A percentile compares a stretch with the other conserved stretches of the same genome.
Evolutionary conservation across 1,140 invertebrate species (phyloP).

Genomic region (Lordiphosa clarofinis): DNA sequence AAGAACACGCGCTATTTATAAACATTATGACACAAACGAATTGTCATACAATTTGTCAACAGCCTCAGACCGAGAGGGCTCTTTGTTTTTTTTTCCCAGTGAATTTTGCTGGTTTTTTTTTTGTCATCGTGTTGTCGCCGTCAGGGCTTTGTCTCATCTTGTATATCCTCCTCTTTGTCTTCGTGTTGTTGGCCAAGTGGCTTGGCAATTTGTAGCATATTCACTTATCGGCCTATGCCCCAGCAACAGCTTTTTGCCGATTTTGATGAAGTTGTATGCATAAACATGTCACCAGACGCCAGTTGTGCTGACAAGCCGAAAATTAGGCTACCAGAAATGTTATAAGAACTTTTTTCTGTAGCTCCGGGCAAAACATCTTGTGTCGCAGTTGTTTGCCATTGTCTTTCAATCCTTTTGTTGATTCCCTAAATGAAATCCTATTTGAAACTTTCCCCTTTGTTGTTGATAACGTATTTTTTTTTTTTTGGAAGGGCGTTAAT

Average conservation of each 20-base stretch:
- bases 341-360: constrained; percentile 43
- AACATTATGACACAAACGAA: constrained; percentile 78
- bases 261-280: constrained; percentile 78
- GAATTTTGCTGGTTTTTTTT: constrained; percentile 23
- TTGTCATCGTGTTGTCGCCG: constrained; percentile 35
- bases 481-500: not conserved
- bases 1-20: constrained; percentile 75
- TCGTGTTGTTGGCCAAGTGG: constrained; percentile 37
- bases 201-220: constrained; percentile 69
- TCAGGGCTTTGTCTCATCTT: constrained; percentile 43
- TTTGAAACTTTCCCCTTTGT: constrained; percentile 24
- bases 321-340: constrained; percentile 60
- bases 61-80: constrained; percentile 51
- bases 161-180: constrained; percentile 1
- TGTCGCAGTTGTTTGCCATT: constrained; percentile 39
- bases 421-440: constrained; percentile 34
- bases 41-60: constrained; percentile 78
- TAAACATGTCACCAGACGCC: constrained; percentile 70
- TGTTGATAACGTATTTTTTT: constrained; percentile 17
- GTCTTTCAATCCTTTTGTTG: constrained; percentile 20
- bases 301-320: constrained; percentile 68
- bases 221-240: constrained; percentile 54
- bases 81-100: constrained; percentile 27
- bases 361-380: too few relatives aligned
- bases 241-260: constrained; percentile 30